These are phyloP conservation scores for Cydia strobilella DNA, from an alignment of 1,140 invertebrate species.

Conservation along the genomic window DNA sequence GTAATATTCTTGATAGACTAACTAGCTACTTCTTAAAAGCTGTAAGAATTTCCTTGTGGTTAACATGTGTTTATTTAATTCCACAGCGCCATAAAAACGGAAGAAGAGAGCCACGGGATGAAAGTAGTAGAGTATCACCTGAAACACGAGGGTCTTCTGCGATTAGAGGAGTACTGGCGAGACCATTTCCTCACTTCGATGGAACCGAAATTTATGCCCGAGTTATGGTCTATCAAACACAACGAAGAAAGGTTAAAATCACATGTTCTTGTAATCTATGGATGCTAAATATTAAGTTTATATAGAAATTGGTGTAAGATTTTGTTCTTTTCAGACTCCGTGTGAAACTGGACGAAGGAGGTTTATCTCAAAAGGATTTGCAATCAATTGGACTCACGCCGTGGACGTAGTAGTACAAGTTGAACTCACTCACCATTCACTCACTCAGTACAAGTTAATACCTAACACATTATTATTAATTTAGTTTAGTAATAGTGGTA, in stretches of 20 bases:
- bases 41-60: not conserved
- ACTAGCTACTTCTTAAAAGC: too few species aligned
- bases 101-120: slow-evolving; percentile 83
- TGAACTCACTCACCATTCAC: slow-evolving; percentile 47
- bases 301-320: not conserved
- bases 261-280: not conserved
- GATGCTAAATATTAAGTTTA: not conserved
- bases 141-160: slow-evolving; percentile 81
- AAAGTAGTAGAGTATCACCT: slow-evolving; percentile 85
- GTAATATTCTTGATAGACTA: too few species aligned
- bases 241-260: slow-evolving; percentile 79
- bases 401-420: slow-evolving; percentile 32
- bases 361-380: slow-evolving; percentile 72
- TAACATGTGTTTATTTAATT: not conserved
- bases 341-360: slow-evolving; percentile 76
- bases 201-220: slow-evolving; percentile 86
- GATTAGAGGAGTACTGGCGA: slow-evolving; percentile 88
- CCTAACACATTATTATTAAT: too few species aligned
- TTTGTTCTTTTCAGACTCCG: slow-evolving; percentile 68
- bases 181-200: slow-evolving; percentile 88
- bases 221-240: slow-evolving; percentile 88
- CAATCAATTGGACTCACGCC: slow-evolving; percentile 59
- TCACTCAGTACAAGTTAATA: too few species aligned
- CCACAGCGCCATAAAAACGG: slow-evolving; percentile 63
- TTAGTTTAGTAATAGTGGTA: too few species aligned